These are phyloP conservation scores for Pherbina coryleti DNA, from an alignment of 2,888 invertebrate species.

Conservation along the genomic window DNA sequence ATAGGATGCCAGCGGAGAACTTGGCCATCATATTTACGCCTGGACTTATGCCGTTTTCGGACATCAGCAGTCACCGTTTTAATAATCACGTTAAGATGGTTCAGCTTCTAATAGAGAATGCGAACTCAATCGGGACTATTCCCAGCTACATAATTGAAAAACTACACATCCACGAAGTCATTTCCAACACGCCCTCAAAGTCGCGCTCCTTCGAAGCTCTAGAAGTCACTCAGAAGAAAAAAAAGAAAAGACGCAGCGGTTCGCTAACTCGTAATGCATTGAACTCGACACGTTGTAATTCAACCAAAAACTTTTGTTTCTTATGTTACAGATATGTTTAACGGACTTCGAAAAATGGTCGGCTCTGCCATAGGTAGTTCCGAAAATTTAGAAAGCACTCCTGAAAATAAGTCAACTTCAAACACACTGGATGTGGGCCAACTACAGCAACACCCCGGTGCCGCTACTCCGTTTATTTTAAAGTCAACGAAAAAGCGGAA, in stretches of 20 bases:
- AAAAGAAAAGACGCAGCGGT: conserved; percentile 87
- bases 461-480: conserved; percentile 74
- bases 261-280: conserved; percentile 81
- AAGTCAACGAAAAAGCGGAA: conserved; percentile 78
- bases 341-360: conserved; percentile 83
- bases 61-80: conserved; percentile 76
- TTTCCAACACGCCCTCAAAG: conserved; percentile 43
- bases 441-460: conserved; percentile 16
- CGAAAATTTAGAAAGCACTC: conserved; percentile 70
- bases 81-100: conserved; percentile 79
- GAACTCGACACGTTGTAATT: conserved; percentile 44
- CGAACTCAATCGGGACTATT: conserved; percentile 80
- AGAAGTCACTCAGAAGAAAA: conserved; percentile 69
- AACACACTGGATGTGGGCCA: not conserved
- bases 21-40: conserved; percentile 88
- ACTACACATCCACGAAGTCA: conserved; percentile 53
- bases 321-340: conserved; percentile 76
- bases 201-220: conserved; percentile 49
- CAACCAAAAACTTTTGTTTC: conserved; percentile 45
- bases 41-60: conserved; percentile 81
- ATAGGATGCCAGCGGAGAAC: conserved; percentile 88
- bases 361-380: conserved; percentile 73
- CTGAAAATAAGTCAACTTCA: conserved; percentile 66
- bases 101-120: conserved; percentile 83
- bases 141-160: conserved; percentile 74